These are phyloP conservation scores for Elachura formosa DNA, from an alignment of 2,113 vertebrate species.

Conservation along the genomic window DNA sequence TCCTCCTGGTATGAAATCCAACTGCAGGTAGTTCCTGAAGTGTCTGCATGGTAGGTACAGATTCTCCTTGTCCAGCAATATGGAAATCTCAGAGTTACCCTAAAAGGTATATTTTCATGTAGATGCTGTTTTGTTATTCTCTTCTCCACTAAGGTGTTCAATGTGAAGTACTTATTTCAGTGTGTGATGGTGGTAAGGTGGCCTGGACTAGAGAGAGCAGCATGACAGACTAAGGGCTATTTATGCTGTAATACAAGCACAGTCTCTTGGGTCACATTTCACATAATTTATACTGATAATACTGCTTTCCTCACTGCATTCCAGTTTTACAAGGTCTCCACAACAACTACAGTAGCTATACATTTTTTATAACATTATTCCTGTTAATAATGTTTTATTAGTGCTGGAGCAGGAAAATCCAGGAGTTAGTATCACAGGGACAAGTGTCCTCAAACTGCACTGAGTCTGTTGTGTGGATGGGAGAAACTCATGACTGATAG, in stretches of 20 bases:
- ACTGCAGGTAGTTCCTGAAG: neutral
- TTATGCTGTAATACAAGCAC: accelerated
- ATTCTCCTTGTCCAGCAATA: neutral
- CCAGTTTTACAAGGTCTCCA: neutral
- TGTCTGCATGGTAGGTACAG: neutral
- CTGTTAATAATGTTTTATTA: neutral
- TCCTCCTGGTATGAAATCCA: neutral
- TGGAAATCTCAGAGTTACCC: neutral
- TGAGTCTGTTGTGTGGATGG: neutral
- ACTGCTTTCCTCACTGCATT: neutral
- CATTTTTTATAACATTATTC: neutral
- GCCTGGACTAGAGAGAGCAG: neutral
- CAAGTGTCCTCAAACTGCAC: neutral
- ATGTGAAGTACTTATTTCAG: neutral
- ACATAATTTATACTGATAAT: neutral
- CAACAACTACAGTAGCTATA: neutral
- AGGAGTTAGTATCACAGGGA: no score
- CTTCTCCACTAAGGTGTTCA: neutral
- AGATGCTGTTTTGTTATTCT: neutral
- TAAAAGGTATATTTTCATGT: neutral
- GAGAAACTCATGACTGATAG: neutral
- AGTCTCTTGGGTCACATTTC: neutral
- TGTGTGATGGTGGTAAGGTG: neutral
- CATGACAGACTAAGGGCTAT: no score
- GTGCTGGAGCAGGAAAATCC: neutral